Conservation (phyloP, 1,140 invertebrate genomes). For the Camponotus vicinus region DNA sequence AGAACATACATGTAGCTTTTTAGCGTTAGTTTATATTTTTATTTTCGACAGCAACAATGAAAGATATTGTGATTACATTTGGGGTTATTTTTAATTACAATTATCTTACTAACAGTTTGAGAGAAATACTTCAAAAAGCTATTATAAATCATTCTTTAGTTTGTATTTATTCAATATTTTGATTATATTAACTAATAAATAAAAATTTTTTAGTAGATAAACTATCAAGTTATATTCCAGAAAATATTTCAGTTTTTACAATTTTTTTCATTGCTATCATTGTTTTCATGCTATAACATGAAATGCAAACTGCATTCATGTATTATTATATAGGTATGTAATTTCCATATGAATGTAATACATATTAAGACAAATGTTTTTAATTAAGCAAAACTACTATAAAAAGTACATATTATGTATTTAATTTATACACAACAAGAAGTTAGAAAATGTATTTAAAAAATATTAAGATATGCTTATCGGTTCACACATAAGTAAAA, state of each 20-base stretch:
- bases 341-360: constrained; percentile 13
- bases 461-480: background rate
- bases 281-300: background rate
- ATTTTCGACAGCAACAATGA: constrained; percentile 8
- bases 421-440: background rate
- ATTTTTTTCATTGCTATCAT: constrained; percentile 12
- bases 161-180: constrained; percentile 14
- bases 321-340: background rate
- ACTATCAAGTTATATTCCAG: background rate
- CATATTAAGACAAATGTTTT: background rate
- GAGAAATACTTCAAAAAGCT: background rate
- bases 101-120: constrained; percentile 15
- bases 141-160: background rate
- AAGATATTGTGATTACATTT: constrained; percentile 13
- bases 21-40: constrained; percentile 19
- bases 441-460: constrained; percentile 18
- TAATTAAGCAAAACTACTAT: constrained; percentile 27
- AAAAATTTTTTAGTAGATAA: background rate
- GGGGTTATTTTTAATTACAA: background rate
- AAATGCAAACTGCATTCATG: constrained; percentile 5
- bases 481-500: constrained; percentile 10
- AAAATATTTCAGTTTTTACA: constrained; percentile 22
- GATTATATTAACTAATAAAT: background rate
- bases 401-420: constrained; percentile 7
- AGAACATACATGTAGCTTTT: background rate